Conservation (phyloP, 2,797 vertebrate species). For the Sarcophilus harrisii region DNA sequence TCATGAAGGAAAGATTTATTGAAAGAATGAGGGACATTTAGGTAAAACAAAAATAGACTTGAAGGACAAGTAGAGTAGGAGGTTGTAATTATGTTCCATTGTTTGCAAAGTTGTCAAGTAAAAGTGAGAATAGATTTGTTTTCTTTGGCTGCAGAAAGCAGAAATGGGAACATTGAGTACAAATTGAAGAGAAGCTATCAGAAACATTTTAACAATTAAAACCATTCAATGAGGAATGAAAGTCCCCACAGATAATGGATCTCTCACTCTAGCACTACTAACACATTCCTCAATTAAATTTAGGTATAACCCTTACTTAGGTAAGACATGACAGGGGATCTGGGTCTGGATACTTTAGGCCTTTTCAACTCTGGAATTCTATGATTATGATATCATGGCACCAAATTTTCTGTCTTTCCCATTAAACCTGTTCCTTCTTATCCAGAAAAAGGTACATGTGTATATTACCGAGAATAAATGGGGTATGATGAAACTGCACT, state of each 20-base stretch:
- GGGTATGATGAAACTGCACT: background rate
- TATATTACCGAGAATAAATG: background rate
- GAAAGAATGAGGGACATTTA: background rate
- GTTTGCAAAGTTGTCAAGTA: background rate
- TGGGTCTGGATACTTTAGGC: too few relatives aligned
- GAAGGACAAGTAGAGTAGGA: background rate
- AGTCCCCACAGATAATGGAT: background rate
- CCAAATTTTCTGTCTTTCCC: too few relatives aligned
- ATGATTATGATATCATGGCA: too few relatives aligned
- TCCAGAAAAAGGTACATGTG: too few relatives aligned
- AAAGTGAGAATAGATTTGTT: background rate
- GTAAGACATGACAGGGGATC: too few relatives aligned
- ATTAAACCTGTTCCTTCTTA: too few relatives aligned
- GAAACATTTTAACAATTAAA: background rate
- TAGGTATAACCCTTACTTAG: background rate
- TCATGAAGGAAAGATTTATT: background rate
- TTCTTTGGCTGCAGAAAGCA: background rate
- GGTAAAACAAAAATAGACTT: background rate
- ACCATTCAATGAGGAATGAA: background rate
- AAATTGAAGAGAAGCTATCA: background rate
- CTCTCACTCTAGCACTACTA: background rate
- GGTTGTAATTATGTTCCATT: background rate
- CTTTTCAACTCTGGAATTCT: too few relatives aligned
- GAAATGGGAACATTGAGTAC: background rate
- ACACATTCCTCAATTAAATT: background rate